A percentile compares a stretch with the other conserved stretches of the same genome.
These are phyloP conservation scores for mouse (Mus musculus) DNA, from an alignment of 2,113 vertebrate genomes.

Conservation along the genomic window GRCm39 chr11:76486501-76487000, in stretches of 20 bases:
- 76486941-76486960: neutral
- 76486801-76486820: neutral
- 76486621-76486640: neutral
- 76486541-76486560: neutral
- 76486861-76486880: neutral
- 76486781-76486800: neutral
- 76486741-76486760: neutral
- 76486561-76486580: neutral
- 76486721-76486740: neutral
- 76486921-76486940: neutral
- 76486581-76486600: neutral
- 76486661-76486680: neutral
- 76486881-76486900: neutral
- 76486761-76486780: neutral
- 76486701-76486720: neutral
- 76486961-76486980: neutral
- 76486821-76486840: neutral
- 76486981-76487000: neutral
- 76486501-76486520: neutral
- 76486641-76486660: neutral
- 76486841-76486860: neutral
- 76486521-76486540: neutral
- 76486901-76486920: neutral
- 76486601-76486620: neutral
- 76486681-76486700: neutral